Percentiles rank a stretch among this genome's conserved stretches.
phyloP scores from a whole-genome alignment of 2,113 vertebrate species.

The Talpa occidentalis region DNA sequence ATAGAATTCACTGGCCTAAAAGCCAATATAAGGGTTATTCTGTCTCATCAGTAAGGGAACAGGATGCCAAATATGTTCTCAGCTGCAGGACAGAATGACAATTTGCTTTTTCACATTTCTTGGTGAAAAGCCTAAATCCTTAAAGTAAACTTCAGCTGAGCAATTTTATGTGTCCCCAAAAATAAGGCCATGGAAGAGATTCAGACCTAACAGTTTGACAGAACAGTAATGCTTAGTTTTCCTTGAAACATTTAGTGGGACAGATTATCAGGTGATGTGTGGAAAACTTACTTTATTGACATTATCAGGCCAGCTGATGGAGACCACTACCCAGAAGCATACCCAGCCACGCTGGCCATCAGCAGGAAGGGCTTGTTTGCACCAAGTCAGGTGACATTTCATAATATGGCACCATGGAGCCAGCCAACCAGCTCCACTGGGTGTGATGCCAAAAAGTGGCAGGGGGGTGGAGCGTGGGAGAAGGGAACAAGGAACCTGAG shows the following conservation, averaged over 20 bases:
- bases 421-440: not conserved
- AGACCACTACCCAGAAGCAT: slow-evolving; percentile 45
- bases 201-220: slow-evolving; percentile 78
- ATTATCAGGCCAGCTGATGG: slow-evolving; percentile 61
- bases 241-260: slow-evolving; percentile 72
- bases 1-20: slow-evolving; percentile 49
- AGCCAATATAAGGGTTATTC: slow-evolving; percentile 70
- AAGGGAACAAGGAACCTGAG: slow-evolving; percentile 47
- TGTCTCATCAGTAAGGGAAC: slow-evolving; percentile 54
- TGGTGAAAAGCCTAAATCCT: slow-evolving; percentile 78
- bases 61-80: slow-evolving; percentile 77
- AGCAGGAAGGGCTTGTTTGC: slow-evolving; percentile 38
- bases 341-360: slow-evolving; percentile 6
- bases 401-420: slow-evolving; percentile 36
- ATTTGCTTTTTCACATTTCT: slow-evolving; percentile 81
- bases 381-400: slow-evolving; percentile 68
- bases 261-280: slow-evolving; percentile 76
- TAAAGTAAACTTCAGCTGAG: slow-evolving; percentile 83
- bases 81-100: slow-evolving; percentile 72
- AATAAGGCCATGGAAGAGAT: slow-evolving; percentile 76
- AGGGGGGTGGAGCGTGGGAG: not conserved
- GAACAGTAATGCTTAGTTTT: slow-evolving; percentile 80
- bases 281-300: slow-evolving; percentile 77
- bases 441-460: slow-evolving; percentile 30
- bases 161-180: slow-evolving; percentile 83